phyloP scores from a whole-genome alignment of 2,113 vertebrate species.

The Dicaeum eximium region DNA sequence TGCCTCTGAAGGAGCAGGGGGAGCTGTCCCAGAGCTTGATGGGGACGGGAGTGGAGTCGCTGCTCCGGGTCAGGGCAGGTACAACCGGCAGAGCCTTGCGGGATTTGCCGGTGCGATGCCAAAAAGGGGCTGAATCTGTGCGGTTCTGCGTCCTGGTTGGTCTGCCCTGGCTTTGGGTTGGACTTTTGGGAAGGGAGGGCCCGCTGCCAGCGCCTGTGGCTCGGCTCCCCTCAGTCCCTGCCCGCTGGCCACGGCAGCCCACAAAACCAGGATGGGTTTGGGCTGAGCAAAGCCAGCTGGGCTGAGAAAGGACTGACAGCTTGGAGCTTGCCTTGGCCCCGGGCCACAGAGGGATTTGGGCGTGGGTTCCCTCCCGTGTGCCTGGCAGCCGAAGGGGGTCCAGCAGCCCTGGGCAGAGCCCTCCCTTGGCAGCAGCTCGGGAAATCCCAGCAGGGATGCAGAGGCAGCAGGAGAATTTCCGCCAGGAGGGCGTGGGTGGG shows the following conservation, averaged over 20 bases:
- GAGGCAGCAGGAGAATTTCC: background rate
- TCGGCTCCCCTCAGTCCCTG: background rate
- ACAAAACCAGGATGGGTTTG: background rate
- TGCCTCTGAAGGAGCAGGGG: background rate
- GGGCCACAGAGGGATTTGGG: background rate
- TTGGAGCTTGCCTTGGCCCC: background rate
- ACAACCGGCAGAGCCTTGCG: fast-evolving
- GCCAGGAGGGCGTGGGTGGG: background rate
- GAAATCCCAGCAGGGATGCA: background rate
- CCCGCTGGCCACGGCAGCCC: background rate
- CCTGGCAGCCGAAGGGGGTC: background rate
- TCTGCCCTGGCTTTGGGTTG: background rate
- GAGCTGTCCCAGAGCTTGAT: background rate
- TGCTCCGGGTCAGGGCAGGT: background rate
- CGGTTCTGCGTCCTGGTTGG: background rate
- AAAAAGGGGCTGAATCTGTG: background rate
- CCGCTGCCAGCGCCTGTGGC: background rate
- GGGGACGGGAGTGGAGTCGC: background rate
- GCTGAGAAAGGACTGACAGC: background rate
- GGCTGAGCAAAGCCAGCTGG: slow-evolving; percentile 1
- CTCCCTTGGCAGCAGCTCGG: slow-evolving; percentile 7
- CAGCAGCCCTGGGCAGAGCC: background rate
- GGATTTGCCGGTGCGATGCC: fast-evolving
- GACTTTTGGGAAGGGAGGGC: background rate
- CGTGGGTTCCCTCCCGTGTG: background rate